Conservation (phyloP, 1,140 invertebrate genomes). For the Plectrocnemia conspersa region DNA sequence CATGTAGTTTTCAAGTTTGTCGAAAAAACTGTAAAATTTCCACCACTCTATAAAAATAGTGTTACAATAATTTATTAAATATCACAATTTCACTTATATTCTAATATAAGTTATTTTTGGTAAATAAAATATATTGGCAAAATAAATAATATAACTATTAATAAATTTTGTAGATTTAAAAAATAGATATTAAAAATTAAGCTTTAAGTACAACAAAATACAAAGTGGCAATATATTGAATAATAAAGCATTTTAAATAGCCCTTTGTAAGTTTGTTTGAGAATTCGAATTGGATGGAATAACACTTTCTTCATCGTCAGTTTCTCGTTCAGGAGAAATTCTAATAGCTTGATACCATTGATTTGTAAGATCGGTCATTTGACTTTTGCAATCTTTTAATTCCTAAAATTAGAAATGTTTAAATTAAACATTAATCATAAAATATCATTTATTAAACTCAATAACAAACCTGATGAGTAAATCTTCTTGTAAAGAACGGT, state of each 20-base stretch:
- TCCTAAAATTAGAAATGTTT: constrained; percentile 59
- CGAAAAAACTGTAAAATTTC: too few species aligned
- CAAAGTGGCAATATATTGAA: not conserved
- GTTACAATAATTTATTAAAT: not conserved
- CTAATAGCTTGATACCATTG: constrained; percentile 94
- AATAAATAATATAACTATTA: not conserved
- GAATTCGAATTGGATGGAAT: constrained; percentile 43
- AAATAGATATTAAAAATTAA: not conserved
- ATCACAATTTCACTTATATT: not conserved
- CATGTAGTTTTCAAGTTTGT: too few species aligned
- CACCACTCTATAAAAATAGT: too few species aligned
- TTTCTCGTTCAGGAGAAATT: constrained; percentile 64
- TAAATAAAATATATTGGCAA: not conserved
- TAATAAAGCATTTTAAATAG: not conserved
- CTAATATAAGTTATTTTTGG: not conserved
- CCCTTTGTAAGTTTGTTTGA: constrained; percentile 24
- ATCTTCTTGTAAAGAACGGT: constrained; percentile 87
- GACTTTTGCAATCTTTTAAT: constrained; percentile 89
- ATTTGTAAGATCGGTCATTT: constrained; percentile 93
- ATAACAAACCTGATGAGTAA: constrained; percentile 42
- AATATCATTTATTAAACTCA: too few species aligned
- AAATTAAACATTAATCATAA: constrained; percentile 15
- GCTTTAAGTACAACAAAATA: not conserved
- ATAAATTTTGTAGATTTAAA: constrained; percentile 1
- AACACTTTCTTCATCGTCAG: constrained; percentile 51